Base-by-base conservation (phyloP, 2,888 invertebrate genomes). In the Brachynemurus nebulosus region DNA sequence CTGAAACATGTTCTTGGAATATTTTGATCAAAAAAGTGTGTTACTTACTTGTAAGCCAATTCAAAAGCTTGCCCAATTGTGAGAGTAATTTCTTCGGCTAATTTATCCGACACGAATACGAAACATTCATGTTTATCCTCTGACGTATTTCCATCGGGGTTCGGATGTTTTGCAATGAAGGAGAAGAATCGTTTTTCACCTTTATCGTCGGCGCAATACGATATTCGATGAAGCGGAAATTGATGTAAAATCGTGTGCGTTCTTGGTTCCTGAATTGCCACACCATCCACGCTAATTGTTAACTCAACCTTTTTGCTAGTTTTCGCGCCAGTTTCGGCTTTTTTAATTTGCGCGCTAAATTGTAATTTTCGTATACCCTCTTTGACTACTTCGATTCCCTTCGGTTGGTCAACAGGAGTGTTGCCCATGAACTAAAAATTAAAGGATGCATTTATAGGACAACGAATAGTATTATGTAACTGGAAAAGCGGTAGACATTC, bases 11-110 rank as follows among this genome's bases (percentile, higher is more conserved):
- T n/a, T n/a, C n/a, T n/a, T n/a, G n/a, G n/a, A n/a, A n/a, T n/a
- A n/a, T n/a, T n/a, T n/a, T n/a, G n/a, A 35, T 35, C 9, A 35
- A 12, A 23, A 27, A 23, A 44, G 23, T 16, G 18, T 25, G 17
- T 40, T 27, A 52, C 59, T 53, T 51, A 78, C 73, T 82, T 86
- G 70, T 96, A 97, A 21, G 96, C 97, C 59, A 97, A 71, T 69
- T 97, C 96, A 64, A 97, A 97, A 0, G 97, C 96, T 66, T 97
- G 96, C 8, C 97, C 97, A 54, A 97, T 95, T 9, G 96, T 97
- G 49, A 97, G 68, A 34, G 96, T 97, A 49, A 97, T 96, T 62
- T 97, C 95, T 56, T 96, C 95, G 2, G 96, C 95, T 59, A 96
- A 68, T 69, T 96, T 96, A 55, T 96, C 96, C 49, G 93, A 93